Evolutionary conservation across 1,140 invertebrate species (phyloP), one percentile per base, ranked within the genome.

Genomic region (Drosophila pseudoobscura): DNA sequence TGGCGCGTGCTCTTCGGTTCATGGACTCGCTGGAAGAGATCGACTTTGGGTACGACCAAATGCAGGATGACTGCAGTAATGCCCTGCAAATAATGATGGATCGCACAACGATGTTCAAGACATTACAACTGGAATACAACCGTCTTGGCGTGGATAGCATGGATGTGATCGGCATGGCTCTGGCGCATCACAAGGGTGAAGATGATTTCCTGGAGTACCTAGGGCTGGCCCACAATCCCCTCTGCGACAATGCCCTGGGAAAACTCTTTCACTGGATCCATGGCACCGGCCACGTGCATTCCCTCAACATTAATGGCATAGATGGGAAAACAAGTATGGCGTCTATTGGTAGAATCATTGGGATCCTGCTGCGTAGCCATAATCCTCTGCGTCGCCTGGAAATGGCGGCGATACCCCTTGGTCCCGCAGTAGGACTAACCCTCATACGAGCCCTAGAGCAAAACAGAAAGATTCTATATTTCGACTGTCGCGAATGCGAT

Each of bases 401-500:
- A 39, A 77, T 91, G 49, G 44, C 59, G 0, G 56, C 68, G 0
- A 54, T 83, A 11, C 66, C 43, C 0, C 53, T 91, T 2, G 65
- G 61, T 5, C 3, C 9, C 0, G 0, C 0, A 0, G 44, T 26
- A 2, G 83, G 73, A 2, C 6, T 9, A 1, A n/a, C 17, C 0
- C 5, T 91, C 0, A 20, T 91, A 0, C 65, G 44, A 0, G 55
- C 55, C 0, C 17, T 91, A 4, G 13, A 80, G 9, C 45, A 47
- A 6, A 82, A 79, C 24, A 35, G 7, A 1, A 57, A 46, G 5
- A 24, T 89, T 2, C 4, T 52, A 2, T 46, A 80, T 7, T 50
- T 85, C 5, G 78, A 91, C 41, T 82, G 71, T 31, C 77, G 80
- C 7, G 80, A 47, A 15, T 91, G 90, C 29, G 61, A 62, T 0